Conservation (phyloP, 2,797 vertebrate species). For the Pantherophis alleghaniensis region DNA sequence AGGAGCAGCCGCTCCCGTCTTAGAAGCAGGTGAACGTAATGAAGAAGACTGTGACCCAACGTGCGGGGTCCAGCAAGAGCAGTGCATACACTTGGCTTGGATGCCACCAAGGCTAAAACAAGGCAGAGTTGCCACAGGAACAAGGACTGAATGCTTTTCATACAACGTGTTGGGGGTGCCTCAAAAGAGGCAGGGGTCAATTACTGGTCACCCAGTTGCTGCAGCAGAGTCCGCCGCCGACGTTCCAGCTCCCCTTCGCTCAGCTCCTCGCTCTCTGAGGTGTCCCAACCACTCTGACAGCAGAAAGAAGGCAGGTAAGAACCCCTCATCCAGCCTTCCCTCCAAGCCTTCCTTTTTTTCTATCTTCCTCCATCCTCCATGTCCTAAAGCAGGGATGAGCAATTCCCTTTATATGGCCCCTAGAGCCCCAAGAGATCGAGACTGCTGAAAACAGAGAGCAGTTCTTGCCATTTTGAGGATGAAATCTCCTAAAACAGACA, state of each 20-base stretch:
- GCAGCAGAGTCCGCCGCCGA: slow-evolving; percentile 71
- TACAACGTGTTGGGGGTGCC: slow-evolving; percentile 57
- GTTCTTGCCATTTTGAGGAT: background rate
- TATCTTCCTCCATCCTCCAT: background rate
- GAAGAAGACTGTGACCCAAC: background rate
- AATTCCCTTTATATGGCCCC: background rate
- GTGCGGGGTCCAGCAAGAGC: background rate
- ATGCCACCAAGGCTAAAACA: background rate
- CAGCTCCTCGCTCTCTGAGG: slow-evolving; percentile 75
- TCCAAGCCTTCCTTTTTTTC: too few relatives aligned
- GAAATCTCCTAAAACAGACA: background rate
- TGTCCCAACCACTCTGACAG: slow-evolving; percentile 73
- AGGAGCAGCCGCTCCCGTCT: background rate
- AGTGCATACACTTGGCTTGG: background rate
- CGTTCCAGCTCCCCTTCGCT: slow-evolving; percentile 74
- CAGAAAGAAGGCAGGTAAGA: background rate
- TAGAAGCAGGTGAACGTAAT: background rate
- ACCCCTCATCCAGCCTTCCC: background rate
- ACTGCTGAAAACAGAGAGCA: background rate
- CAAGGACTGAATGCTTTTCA: background rate
- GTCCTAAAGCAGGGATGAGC: background rate
- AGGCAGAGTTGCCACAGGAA: background rate
- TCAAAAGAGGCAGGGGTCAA: slow-evolving; percentile 45
- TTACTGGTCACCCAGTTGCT: slow-evolving; percentile 73
- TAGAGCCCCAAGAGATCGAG: background rate